These are phyloP conservation scores for Acrocephalus scirpaceus DNA, from an alignment of 2,797 vertebrate genomes.

Conservation along the genomic window DNA sequence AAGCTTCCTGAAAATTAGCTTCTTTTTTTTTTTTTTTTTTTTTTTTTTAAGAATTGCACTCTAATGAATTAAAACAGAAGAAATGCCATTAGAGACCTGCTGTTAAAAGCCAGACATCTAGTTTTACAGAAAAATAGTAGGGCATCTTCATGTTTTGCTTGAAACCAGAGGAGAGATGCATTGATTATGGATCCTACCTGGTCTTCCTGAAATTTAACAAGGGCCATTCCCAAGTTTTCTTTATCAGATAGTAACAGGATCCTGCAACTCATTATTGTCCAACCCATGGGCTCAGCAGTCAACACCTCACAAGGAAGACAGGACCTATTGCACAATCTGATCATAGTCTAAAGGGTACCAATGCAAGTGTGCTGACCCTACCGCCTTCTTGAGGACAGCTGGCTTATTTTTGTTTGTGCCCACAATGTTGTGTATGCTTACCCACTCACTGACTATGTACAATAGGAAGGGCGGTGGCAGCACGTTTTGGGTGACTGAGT, in stretches of 20 bases:
- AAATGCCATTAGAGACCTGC: not conserved
- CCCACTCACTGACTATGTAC: accelerated
- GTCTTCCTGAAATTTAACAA: not conserved
- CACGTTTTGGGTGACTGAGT: not conserved
- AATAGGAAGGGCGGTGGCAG: not conserved
- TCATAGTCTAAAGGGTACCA: not conserved
- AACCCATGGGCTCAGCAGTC: not conserved
- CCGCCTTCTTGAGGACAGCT: not conserved
- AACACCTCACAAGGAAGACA: not conserved
- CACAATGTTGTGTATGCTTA: not conserved
- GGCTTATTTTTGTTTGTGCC: not conserved
- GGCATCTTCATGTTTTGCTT: not conserved
- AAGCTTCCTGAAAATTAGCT: not conserved
- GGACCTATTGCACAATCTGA: not conserved
- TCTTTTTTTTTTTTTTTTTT: not conserved
- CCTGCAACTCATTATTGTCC: accelerated
- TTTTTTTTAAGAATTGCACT: not conserved
- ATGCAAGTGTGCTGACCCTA: not conserved
- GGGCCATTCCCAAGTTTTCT: not conserved
- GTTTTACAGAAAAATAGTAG: not conserved
- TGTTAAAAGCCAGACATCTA: not conserved
- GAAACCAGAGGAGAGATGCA: not conserved
- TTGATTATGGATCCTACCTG: not conserved
- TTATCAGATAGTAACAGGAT: not conserved
- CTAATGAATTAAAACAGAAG: not conserved